phyloP scores from a whole-genome alignment of 2,113 vertebrate genomes.

The Bucco capensis region DNA sequence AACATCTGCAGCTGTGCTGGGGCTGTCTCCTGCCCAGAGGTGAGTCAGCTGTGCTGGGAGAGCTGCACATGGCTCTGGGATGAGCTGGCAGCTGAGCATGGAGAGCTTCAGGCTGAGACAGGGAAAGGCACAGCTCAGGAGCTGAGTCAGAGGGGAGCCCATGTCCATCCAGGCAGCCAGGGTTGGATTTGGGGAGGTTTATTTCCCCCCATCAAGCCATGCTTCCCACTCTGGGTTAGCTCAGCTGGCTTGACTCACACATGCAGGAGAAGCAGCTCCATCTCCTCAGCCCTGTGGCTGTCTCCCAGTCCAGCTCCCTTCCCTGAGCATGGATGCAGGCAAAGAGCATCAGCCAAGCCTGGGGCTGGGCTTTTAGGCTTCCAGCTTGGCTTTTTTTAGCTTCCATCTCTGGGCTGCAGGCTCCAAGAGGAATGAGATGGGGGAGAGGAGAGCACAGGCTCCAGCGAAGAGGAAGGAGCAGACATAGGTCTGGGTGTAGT shows the following conservation, averaged over 20 bases:
- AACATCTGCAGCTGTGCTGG: neutral
- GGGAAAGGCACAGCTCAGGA: neutral
- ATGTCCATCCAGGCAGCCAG: rapidly evolving
- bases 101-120: no score
- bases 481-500: conserved; percentile 87
- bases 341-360: neutral
- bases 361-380: neutral
- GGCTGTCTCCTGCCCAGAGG: neutral
- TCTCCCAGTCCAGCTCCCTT: no score
- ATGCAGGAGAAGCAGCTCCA: neutral
- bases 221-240: rapidly evolving
- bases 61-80: neutral
- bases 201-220: neutral
- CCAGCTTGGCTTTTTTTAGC: conserved; percentile 40
- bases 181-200: neutral
- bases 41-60: neutral
- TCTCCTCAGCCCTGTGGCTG: no score
- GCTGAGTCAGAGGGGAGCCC: neutral
- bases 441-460: conserved; percentile 86
- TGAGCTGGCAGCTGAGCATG: no score
- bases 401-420: conserved; percentile 82
- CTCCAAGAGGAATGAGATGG: conserved; percentile 85
- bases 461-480: conserved; percentile 92
- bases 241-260: neutral
- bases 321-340: neutral